Evolutionary conservation across 2,113 vertebrate genomes (phyloP).

Genomic region (Laterallus jamaicensis): DNA sequence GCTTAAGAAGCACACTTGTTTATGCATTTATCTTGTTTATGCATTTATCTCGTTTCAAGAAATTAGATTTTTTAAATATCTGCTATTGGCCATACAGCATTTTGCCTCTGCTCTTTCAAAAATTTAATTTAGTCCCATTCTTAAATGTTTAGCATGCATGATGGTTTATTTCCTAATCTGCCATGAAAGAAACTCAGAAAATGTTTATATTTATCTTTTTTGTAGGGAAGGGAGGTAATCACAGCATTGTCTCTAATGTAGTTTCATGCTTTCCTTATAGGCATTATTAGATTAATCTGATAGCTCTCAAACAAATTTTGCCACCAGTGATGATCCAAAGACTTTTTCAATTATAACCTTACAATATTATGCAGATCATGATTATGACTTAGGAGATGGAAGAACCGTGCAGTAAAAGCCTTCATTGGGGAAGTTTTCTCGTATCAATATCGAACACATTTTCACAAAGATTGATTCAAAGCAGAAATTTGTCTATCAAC

Average conservation of each 20-base stretch:
- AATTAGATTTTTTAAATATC: background rate
- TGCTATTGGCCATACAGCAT: background rate
- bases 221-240: background rate
- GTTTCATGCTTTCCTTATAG: constrained; percentile 34
- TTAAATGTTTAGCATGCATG: background rate
- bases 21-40: background rate
- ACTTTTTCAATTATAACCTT: constrained; percentile 26
- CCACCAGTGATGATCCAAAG: constrained; percentile 18
- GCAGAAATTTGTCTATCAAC: background rate
- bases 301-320: constrained; percentile 31
- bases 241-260: constrained; percentile 19
- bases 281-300: constrained; percentile 26
- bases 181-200: constrained; percentile 25
- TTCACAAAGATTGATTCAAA: background rate
- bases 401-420: background rate
- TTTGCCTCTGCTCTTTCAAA: background rate
- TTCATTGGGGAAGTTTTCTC: background rate
- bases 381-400: background rate
- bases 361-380: background rate
- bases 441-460: background rate
- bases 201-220: background rate
- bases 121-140: constrained; percentile 3
- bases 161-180: constrained; percentile 33
- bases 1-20: background rate
- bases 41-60: background rate